Percentiles rank a stretch among this genome's conserved stretches.
Evolutionary conservation across 2,888 invertebrate species (phyloP).

Genomic region (Caenorhabditis sp.): DNA sequence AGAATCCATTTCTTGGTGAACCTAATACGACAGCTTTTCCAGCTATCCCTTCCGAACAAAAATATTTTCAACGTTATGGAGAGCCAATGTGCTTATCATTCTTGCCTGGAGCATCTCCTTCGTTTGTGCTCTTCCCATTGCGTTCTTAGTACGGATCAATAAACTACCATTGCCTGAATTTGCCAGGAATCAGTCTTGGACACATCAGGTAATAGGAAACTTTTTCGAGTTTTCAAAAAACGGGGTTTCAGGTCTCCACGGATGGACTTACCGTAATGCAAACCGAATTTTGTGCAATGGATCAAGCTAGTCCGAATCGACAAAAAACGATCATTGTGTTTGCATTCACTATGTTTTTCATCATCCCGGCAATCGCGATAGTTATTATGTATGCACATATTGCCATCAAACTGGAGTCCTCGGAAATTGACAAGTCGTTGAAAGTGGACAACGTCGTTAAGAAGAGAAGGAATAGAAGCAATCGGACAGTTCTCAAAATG

Average conservation of each 20-base stretch:
- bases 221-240: too few species aligned
- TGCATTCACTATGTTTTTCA: slow-evolving; percentile 81
- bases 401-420: slow-evolving; percentile 70
- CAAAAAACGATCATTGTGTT: slow-evolving; percentile 77
- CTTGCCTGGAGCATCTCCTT: slow-evolving; percentile 81
- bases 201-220: slow-evolving; percentile 62
- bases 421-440: slow-evolving; percentile 54
- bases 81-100: slow-evolving; percentile 79
- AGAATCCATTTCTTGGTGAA: slow-evolving; percentile 7
- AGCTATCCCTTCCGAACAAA: slow-evolving; percentile 81
- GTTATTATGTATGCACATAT: slow-evolving; percentile 82
- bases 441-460: slow-evolving; percentile 37
- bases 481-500: slow-evolving; percentile 73
- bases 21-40: slow-evolving; percentile 7
- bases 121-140: slow-evolving; percentile 80
- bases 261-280: slow-evolving; percentile 72
- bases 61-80: slow-evolving; percentile 78
- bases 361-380: slow-evolving; percentile 76
- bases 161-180: slow-evolving; percentile 74
- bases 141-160: slow-evolving; percentile 73
- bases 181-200: slow-evolving; percentile 65
- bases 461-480: slow-evolving; percentile 60
- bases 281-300: slow-evolving; percentile 81
- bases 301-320: slow-evolving; percentile 63
- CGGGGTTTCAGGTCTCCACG: slow-evolving; percentile 64